Evolutionary conservation across 2,113 vertebrate genomes (phyloP), one percentile per base, ranked within the genome.

Genomic region (Ailurus styani): DNA sequence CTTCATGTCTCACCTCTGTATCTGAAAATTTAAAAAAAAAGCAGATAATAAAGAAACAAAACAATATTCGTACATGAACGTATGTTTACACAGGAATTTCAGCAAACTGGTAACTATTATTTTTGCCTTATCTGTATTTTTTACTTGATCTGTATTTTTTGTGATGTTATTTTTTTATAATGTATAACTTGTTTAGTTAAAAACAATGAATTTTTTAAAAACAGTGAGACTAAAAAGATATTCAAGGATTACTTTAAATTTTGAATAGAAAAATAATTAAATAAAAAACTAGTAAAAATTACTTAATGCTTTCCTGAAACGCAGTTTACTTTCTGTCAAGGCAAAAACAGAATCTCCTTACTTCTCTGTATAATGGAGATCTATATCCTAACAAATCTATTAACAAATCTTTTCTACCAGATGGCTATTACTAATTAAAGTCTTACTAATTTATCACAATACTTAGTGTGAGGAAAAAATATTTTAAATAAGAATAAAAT

Each of bases 391-490:
- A 62, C 72, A 91, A 82, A 87, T 3, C 20, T 37, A 68, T 85
- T 79, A 42, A 90, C 57, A n/a, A 95, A 79, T 40, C 31, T 79
- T 90, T 92, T 64, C 31, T 3, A 82, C 47, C 78, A 87, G 66
- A 62, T 57, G 50, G 50, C 64, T 90, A 78, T 83, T 91, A 25
- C 70, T 90, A 94, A n/a, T 78, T 93, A 45, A 96, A 84, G 54
- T 81, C 73, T 45, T 90, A 90, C 34, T 91, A 73, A 96, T 70
- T 85, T 85, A 98, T 52, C 73, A 95, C 31, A 81, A 79, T 84
- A 87, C 6, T 79, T 73, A 89, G 3, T 57, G 40, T 95, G 23
- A 91, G 21, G 52, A 21, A 10, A 84, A 88, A 87, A 95, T 77
- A 82, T 62, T 91, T 88, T 90, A 89, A 66, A 89, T 73, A 91